Conservation (phyloP, 2,797 vertebrate species). For the Oreortyx pictus region DNA sequence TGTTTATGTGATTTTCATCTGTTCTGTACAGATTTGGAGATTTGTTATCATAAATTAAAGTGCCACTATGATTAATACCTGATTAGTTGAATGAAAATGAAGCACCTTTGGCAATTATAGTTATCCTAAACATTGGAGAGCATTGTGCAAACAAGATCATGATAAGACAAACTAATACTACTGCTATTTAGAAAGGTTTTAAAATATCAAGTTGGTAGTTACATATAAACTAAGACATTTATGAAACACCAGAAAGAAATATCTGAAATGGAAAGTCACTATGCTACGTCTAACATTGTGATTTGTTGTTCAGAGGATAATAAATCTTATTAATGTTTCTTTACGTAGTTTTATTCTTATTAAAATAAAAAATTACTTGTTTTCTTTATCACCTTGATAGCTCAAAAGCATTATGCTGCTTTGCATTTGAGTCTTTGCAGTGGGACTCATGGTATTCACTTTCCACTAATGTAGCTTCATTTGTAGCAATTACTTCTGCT, state of each 20-base stretch:
- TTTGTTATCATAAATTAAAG: not conserved
- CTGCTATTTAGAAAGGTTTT: not conserved
- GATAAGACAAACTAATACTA: not conserved
- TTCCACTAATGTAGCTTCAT: not conserved
- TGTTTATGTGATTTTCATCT: slow-evolving; percentile 12
- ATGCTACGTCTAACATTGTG: not conserved
- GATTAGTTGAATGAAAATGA: not conserved
- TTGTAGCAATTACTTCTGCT: not conserved
- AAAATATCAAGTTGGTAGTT: not conserved
- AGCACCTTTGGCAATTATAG: not conserved
- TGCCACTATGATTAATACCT: not conserved
- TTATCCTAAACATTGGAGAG: not conserved
- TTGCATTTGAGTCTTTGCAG: not conserved
- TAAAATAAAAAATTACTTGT: not conserved
- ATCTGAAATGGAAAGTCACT: not conserved
- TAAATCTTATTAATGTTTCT: not conserved
- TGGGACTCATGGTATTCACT: not conserved
- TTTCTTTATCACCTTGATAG: not conserved
- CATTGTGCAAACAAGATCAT: not conserved
- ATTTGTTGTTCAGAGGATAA: not conserved
- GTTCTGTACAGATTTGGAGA: not conserved
- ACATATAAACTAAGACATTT: not conserved
- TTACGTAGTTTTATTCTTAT: not conserved
- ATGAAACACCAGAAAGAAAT: too few relatives aligned
- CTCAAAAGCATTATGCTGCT: not conserved